Evolutionary conservation across 2,113 vertebrate genomes (phyloP).

Genomic region (Emydocephalus ijimae): DNA sequence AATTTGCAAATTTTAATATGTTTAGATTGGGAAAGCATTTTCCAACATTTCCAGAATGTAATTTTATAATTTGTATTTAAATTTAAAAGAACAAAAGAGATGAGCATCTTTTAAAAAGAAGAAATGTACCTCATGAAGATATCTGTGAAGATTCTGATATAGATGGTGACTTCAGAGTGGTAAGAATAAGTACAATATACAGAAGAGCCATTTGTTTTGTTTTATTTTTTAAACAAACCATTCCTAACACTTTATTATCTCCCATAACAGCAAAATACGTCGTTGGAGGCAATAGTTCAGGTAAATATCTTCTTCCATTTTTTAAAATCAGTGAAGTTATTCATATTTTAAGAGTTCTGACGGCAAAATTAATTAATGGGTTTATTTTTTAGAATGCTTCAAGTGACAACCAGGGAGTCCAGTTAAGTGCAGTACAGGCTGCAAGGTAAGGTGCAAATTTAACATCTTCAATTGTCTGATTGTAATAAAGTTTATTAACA

Average conservation of each 20-base stretch:
- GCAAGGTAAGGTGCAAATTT: constrained; percentile 79
- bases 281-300: constrained; percentile 97
- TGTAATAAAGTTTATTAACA: background rate
- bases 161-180: constrained; percentile 94
- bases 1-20: background rate
- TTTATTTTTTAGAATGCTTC: constrained; percentile 85
- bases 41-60: background rate
- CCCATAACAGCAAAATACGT: constrained; percentile 90
- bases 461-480: background rate
- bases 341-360: constrained; percentile 30
- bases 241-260: constrained; percentile 42
- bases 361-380: constrained; percentile 32
- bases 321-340: background rate
- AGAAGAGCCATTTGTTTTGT: constrained; percentile 1
- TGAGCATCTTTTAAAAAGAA: constrained; percentile 95
- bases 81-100: constrained; percentile 91
- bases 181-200: constrained; percentile 61
- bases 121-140: constrained; percentile 96
- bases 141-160: constrained; percentile 94
- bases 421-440: constrained; percentile 96
- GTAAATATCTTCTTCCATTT: constrained; percentile 71
- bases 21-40: background rate
- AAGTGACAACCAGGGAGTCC: constrained; percentile 98
- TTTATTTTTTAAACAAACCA: background rate
- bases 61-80: constrained; percentile 15